Conservation (phyloP, 1,140 invertebrate genomes). For the Andrena cerasifolii region DNA sequence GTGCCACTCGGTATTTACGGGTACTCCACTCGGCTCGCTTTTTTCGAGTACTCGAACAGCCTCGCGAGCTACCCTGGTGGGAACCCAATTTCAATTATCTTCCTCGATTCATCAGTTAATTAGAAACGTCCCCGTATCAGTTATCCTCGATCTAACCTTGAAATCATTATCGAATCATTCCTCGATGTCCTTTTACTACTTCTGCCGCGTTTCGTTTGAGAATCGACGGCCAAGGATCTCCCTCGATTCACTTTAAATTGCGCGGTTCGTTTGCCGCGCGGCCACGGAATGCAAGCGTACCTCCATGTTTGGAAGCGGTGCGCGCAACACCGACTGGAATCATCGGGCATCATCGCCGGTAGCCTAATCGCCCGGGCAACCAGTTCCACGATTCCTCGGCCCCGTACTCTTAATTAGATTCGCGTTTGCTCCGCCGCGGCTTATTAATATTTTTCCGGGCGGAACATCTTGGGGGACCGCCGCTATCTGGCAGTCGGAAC, state of each 20-base stretch:
- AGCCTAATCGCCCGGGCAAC: constrained; percentile 37
- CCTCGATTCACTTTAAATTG: neutral
- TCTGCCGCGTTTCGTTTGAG: too few relatives aligned
- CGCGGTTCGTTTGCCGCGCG: neutral
- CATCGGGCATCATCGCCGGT: constrained; percentile 8
- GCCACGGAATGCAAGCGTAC: neutral
- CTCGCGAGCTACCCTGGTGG: too few relatives aligned
- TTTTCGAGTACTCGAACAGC: too few relatives aligned
- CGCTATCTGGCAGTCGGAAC: constrained; percentile 18
- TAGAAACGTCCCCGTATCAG: neutral
- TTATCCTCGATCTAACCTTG: neutral
- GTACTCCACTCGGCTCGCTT: too few relatives aligned
- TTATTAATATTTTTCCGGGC: constrained; percentile 39
- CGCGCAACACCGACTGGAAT: neutral
- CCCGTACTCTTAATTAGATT: constrained; percentile 46
- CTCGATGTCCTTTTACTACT: neutral
- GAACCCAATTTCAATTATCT: too few relatives aligned
- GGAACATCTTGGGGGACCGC: neutral
- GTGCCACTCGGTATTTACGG: too few relatives aligned
- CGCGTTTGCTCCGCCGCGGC: neutral
- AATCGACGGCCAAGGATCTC: neutral
- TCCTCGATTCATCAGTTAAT: too few relatives aligned
- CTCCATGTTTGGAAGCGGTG: constrained; percentile 2
- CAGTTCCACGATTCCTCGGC: constrained; percentile 30
- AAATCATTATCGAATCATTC: neutral